These are phyloP conservation scores for Strigamia crassipes DNA, from an alignment of 2,888 invertebrate species.

Conservation along the genomic window DNA sequence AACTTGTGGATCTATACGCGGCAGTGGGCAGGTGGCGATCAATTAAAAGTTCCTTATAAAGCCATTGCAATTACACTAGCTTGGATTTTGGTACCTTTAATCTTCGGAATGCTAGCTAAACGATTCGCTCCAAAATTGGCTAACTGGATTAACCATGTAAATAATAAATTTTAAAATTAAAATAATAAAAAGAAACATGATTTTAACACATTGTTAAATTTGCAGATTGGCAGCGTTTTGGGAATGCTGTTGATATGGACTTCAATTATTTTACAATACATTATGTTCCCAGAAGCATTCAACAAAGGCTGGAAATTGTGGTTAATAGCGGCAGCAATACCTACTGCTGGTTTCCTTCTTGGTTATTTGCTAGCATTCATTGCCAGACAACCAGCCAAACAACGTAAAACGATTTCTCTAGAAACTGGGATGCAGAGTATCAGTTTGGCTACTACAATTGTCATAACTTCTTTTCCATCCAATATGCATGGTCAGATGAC, in stretches of 20 bases:
- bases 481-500: not conserved
- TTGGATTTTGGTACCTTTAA: not conserved
- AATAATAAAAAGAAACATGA: too few relatives aligned
- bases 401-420: not conserved
- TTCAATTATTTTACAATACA: not conserved
- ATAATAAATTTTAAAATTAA: not conserved
- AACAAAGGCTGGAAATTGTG: not conserved
- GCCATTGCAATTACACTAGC: conserved; percentile 7
- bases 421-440: conserved; percentile 36
- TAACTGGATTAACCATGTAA: not conserved
- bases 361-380: conserved; percentile 18
- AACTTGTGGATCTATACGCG: conserved; percentile 12
- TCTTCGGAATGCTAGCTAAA: conserved; percentile 1
- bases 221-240: not conserved
- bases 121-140: not conserved
- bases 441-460: not conserved
- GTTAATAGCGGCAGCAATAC: not conserved
- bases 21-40: not conserved
- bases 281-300: not conserved
- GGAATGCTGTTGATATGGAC: not conserved
- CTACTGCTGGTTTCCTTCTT: not conserved
- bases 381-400: not conserved
- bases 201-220: too few relatives aligned
- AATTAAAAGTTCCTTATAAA: not conserved
- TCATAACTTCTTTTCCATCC: not conserved